Percentiles rank a stretch among this genome's conserved stretches.
phyloP scores from a whole-genome alignment of 2,797 vertebrate genomes.

The Gymnothorax javanicus region DNA sequence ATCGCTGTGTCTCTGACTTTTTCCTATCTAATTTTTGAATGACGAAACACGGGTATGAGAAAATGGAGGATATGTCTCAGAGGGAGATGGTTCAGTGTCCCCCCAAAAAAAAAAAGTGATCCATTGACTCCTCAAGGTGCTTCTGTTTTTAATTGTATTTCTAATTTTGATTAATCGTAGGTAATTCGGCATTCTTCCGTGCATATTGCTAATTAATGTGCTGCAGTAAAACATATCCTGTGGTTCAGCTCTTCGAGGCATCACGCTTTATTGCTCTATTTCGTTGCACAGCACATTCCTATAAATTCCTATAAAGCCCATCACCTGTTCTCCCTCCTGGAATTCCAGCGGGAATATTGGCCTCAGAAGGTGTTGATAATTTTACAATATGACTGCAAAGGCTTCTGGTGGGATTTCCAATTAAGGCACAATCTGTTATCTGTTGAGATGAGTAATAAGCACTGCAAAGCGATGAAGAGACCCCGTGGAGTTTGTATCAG shows the following conservation, averaged over 20 bases:
- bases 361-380: constrained; percentile 61
- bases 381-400: constrained; percentile 64
- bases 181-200: no score
- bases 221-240: background rate
- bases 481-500: constrained; percentile 73
- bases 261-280: constrained; percentile 10
- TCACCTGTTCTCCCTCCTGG: constrained; percentile 12
- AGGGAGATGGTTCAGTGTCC: background rate
- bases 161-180: background rate
- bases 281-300: constrained; percentile 1
- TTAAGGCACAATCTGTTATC: constrained; percentile 76
- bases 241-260: background rate
- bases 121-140: background rate
- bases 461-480: constrained; percentile 66
- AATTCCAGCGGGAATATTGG: constrained; percentile 36
- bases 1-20: background rate
- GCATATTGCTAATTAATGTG: constrained; percentile 2
- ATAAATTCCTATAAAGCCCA: background rate
- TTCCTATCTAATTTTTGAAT: background rate
- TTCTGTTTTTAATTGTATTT: constrained; percentile 5
- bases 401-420: constrained; percentile 73
- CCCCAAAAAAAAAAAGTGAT: background rate
- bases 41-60: background rate
- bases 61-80: background rate
- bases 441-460: constrained; percentile 73